These are phyloP conservation scores for Idaea dimidiata DNA, from an alignment of 2,888 invertebrate genomes.

Conservation along the genomic window DNA sequence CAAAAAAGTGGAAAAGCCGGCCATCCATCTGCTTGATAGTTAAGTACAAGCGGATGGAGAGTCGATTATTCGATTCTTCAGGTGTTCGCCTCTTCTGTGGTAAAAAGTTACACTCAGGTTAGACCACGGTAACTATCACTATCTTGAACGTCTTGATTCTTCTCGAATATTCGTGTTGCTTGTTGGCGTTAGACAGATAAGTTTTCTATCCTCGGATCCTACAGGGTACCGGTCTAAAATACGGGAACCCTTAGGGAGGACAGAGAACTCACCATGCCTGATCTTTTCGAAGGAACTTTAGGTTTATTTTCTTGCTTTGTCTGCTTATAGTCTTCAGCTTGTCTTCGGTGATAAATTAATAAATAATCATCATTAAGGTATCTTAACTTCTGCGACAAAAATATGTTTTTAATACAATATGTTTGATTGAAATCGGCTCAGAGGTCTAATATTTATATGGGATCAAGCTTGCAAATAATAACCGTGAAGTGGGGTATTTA, in stretches of 20 bases:
- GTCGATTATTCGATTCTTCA: no score
- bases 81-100: no score
- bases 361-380: neutral
- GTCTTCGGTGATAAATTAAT: neutral
- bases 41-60: no score
- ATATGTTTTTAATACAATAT: no score
- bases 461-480: no score
- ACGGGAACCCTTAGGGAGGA: slow-evolving; percentile 24
- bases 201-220: slow-evolving; percentile 27
- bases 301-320: slow-evolving; percentile 4
- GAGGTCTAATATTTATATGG: no score
- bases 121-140: neutral
- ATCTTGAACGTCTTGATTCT: neutral
- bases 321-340: neutral
- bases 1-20: no score
- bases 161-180: neutral
- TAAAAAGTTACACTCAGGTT: no score
- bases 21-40: no score
- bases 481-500: no score
- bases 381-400: no score
- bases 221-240: slow-evolving; percentile 22
- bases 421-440: no score
- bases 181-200: neutral
- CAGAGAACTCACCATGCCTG: slow-evolving; percentile 14
- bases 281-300: neutral